These are phyloP conservation scores for Eumeta japonica DNA, from an alignment of 1,140 invertebrate genomes.

Conservation along the genomic window DNA sequence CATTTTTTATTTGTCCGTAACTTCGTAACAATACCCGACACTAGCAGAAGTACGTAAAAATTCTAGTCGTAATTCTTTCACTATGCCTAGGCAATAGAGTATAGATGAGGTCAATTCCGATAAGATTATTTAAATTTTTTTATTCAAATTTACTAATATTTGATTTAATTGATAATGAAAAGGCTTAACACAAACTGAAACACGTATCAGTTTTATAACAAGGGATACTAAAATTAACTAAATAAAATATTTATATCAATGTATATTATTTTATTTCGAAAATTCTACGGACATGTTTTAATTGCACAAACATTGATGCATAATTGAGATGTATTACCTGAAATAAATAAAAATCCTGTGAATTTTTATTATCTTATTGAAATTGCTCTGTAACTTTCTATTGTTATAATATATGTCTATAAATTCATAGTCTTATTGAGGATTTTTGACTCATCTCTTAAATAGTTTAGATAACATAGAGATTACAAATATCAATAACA, in stretches of 20 bases:
- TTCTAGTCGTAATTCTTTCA: too few species aligned
- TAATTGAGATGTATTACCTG: not conserved
- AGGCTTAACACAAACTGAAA: not conserved
- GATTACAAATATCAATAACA: too few species aligned
- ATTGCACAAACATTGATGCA: not conserved
- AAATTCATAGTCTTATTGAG: too few species aligned
- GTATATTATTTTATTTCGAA: not conserved
- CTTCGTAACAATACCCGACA: too few species aligned
- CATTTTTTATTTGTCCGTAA: too few species aligned
- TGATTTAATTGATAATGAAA: not conserved
- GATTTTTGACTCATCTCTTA: too few species aligned
- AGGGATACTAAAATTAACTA: not conserved
- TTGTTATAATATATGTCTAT: not conserved
- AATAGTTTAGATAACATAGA: too few species aligned
- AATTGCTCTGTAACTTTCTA: not conserved
- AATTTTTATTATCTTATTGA: not conserved
- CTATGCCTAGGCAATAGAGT: too few species aligned
- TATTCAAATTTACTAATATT: conserved; percentile 7
- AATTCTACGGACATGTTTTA: not conserved
- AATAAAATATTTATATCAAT: conserved; percentile 1
- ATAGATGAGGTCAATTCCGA: conserved; percentile 7
- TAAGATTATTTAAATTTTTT: conserved; percentile 12
- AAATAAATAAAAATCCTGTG: not conserved
- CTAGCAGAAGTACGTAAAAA: too few species aligned
- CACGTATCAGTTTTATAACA: not conserved